Base-by-base conservation (phyloP, 2,888 invertebrate genomes). In the Caenorhabditis sp. region DNA sequence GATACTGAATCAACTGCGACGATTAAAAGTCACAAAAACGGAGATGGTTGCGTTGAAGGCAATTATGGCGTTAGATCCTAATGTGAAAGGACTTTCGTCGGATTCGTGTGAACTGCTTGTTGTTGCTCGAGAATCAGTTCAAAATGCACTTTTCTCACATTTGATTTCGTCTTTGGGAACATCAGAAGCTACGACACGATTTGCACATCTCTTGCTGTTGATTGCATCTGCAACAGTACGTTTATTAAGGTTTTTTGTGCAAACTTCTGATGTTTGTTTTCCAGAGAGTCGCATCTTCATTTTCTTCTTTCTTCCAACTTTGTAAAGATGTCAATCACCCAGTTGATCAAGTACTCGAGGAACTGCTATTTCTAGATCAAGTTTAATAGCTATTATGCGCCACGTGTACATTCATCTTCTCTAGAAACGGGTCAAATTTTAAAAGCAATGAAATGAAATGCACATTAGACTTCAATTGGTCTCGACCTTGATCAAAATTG, bases 11-110 rank as follows among this genome's bases (percentile, higher is more conserved):
- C 79, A 80, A 30, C 39, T 84, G 9, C 66, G 75, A 15, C 59
- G 79, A n/a, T 50, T 87, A 9, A 63, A 70, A 13, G 73, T 86
- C 8, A 80, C 81, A 17, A 79, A 84, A 22, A 79, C 76, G 1
- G 88, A 88, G 62, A 81, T 82, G 68, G 84, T 86, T 15, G 83
- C 83, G 3, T 50, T 88, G 63, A 88, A 88, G 65, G 88, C 88
- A 3, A 86, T 88, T 46, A 80, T 87, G 68, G 83, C 85, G 1
- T 74, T 88, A n/a, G 88, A 88, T 61, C 84, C 85, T 6, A 83
- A 85, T 55, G 81, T 83, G 11, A 53, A 59, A 35, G 82, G 81
- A 30, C 68, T 87, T 24, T 76, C 82, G 1, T 11, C 39, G 7
- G 24, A 39, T 4, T 75, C 81, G 3, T 35, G 55, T 1, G 59